Base-by-base conservation (phyloP, 2,113 vertebrate genomes). In the Galeopterus variegatus region DNA sequence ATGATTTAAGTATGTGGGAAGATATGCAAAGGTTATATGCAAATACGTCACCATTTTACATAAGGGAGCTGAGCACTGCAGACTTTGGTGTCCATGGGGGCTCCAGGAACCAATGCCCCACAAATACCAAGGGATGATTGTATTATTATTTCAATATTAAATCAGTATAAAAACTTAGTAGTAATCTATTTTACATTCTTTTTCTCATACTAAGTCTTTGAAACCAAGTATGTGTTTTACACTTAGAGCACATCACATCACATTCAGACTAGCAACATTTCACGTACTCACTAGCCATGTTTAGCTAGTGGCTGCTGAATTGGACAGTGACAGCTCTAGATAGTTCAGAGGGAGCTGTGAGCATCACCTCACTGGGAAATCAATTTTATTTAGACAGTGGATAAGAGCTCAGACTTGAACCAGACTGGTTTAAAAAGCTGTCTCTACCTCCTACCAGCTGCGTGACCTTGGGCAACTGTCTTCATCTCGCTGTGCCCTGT, bases 391-490 rank as follows among this genome's bases (percentile, higher is more conserved):
- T 90, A 95, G 64, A 88, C 33, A 92, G n/a, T 81, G 36, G 80
- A 76, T 93, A 72, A 87, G 80, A 52, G 24, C 36, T 90, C 58
- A 72, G 88, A 54, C 75, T 92, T 88, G 88, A 84, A 86, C 21
- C 60, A 88, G 15, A 41, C 8, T 70, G 70, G 9, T 12, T 88
- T 92, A 52, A 31, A 88, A 75, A 26, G 70, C 17, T 33, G 36
- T 45, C 52, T 93, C 62, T 91, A 13, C 93, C 58, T 84, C 15
- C 91, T 64, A 52, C 64, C 36, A 70, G 91, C 54, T 86, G 62
- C 73, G 79, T 88, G 48, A 88, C 58, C n/a, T 80, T 93, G 54
- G 76, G 33, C 80, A 94, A 96, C 60, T 79, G 86, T 91, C 67
- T 94, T 93, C 17, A 73, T 36, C 67, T 93, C 67, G 62, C 77